Evolutionary conservation across 2,888 invertebrate species (phyloP).

Genomic region (Euproctis similis): DNA sequence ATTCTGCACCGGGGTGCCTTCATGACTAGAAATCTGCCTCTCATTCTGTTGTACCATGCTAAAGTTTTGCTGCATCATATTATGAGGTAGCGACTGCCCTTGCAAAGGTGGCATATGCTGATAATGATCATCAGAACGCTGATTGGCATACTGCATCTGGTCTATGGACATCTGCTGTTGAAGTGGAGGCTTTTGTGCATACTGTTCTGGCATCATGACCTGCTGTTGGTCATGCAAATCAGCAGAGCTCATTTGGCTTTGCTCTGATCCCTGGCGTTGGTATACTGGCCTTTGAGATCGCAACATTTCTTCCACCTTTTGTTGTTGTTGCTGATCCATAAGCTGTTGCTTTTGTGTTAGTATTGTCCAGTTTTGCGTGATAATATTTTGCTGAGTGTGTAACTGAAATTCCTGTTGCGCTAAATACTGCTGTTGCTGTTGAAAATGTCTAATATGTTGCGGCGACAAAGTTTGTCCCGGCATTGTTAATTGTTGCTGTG

Average conservation of each 20-base stretch:
- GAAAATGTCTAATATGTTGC: slow-evolving; percentile 54
- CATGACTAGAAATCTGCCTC: slow-evolving; percentile 71
- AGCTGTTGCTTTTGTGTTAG: slow-evolving; percentile 68
- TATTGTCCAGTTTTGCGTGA: slow-evolving; percentile 72
- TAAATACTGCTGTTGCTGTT: slow-evolving; percentile 67
- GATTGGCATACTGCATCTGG: slow-evolving; percentile 49
- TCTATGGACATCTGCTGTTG: slow-evolving; percentile 62
- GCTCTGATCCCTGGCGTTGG: slow-evolving; percentile 63
- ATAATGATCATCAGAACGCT: slow-evolving; percentile 53
- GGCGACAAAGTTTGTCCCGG: slow-evolving; percentile 68
- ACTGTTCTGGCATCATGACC: slow-evolving; percentile 41
- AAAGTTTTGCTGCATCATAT: slow-evolving; percentile 56
- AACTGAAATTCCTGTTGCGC: slow-evolving; percentile 69
- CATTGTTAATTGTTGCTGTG: slow-evolving; percentile 57
- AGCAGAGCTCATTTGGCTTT: slow-evolving; percentile 55
- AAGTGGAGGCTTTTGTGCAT: slow-evolving; percentile 39
- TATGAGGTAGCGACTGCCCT: slow-evolving; percentile 64
- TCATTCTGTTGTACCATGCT: slow-evolving; percentile 58
- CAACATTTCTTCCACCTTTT: slow-evolving; percentile 59
- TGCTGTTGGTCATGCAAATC: slow-evolving; percentile 52
- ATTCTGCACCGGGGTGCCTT: slow-evolving; percentile 70
- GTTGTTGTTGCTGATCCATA: slow-evolving; percentile 69
- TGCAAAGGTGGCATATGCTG: slow-evolving; percentile 53
- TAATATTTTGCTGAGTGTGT: slow-evolving; percentile 73
- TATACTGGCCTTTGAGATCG: slow-evolving; percentile 57